A percentile compares a stretch with the other conserved stretches of the same genome.
These are phyloP conservation scores for Carcharodon carcharias DNA, from an alignment of 2,797 vertebrate species.

Conservation along the genomic window DNA sequence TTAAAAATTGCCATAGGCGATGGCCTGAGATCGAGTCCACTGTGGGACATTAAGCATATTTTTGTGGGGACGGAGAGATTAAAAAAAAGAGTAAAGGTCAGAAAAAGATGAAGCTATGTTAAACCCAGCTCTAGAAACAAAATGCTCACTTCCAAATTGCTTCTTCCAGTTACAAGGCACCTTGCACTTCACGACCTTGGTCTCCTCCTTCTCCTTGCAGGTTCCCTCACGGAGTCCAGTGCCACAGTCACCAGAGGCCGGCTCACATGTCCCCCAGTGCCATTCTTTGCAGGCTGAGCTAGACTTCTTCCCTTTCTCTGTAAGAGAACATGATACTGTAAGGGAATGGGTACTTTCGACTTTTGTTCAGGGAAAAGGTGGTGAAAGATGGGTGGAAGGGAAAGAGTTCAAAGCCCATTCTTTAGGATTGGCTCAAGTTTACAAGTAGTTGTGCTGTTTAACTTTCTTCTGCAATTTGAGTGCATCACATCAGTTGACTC, in stretches of 20 bases:
- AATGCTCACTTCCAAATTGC: slow-evolving; percentile 77
- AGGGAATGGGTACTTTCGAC: no score
- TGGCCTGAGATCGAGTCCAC: background rate
- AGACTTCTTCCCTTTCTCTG: slow-evolving; percentile 69
- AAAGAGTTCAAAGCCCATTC: background rate
- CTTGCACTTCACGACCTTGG: slow-evolving; percentile 74
- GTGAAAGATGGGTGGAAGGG: background rate
- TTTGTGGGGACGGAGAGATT: no score
- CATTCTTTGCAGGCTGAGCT: slow-evolving; percentile 71
- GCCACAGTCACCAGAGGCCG: slow-evolving; percentile 79
- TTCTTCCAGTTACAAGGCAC: slow-evolving; percentile 98
- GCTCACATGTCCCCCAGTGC: slow-evolving; percentile 73
- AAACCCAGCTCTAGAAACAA: background rate
- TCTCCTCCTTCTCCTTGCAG: slow-evolving; percentile 63
- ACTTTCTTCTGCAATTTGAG: background rate
- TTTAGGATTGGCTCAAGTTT: background rate
- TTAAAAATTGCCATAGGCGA: background rate
- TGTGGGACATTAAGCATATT: no score
- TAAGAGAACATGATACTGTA: background rate
- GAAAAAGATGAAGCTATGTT: background rate
- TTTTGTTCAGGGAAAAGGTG: background rate
- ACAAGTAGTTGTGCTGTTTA: background rate
- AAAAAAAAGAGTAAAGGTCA: background rate
- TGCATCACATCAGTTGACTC: background rate
- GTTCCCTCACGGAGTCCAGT: slow-evolving; percentile 73